Conservation (phyloP, 1,140 invertebrate genomes). For the Zaprionus inermis region DNA sequence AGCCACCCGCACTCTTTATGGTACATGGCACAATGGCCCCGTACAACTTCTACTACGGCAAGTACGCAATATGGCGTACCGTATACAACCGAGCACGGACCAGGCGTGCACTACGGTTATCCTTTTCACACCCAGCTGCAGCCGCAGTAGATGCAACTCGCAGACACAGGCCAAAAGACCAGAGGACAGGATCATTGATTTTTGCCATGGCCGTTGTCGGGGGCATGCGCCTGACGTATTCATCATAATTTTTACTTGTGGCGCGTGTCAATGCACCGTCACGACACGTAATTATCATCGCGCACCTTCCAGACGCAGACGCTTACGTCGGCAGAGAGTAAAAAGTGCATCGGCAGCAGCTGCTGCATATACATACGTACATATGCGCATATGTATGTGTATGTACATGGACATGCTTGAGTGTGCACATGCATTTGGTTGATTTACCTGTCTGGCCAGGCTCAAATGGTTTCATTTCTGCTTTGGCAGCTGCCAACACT, state of each 20-base stretch:
- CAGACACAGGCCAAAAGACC: no score
- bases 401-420: not conserved
- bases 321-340: conserved; percentile 10
- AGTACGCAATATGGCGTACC: conserved; percentile 71
- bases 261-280: conserved; percentile 78
- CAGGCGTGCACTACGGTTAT: conserved; percentile 51
- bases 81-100: conserved; percentile 56
- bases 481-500: conserved; percentile 39
- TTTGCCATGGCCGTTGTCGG: conserved; percentile 27
- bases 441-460: conserved; percentile 35
- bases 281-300: conserved; percentile 48
- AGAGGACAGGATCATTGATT: conserved; percentile 74
- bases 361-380: conserved; percentile 49
- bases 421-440: conserved; percentile 28
- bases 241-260: conserved; percentile 40
- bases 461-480: conserved; percentile 16
- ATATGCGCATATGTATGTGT: not conserved
- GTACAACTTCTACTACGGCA: conserved; percentile 70
- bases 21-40: conserved; percentile 21
- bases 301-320: conserved; percentile 54
- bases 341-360: conserved; percentile 60
- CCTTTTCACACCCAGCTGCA: conserved; percentile 50
- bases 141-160: conserved; percentile 1
- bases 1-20: conserved; percentile 18
- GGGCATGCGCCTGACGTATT: conserved; percentile 49